phyloP scores from a whole-genome alignment of 2,797 vertebrate genomes.

The Mus minutoides region DNA sequence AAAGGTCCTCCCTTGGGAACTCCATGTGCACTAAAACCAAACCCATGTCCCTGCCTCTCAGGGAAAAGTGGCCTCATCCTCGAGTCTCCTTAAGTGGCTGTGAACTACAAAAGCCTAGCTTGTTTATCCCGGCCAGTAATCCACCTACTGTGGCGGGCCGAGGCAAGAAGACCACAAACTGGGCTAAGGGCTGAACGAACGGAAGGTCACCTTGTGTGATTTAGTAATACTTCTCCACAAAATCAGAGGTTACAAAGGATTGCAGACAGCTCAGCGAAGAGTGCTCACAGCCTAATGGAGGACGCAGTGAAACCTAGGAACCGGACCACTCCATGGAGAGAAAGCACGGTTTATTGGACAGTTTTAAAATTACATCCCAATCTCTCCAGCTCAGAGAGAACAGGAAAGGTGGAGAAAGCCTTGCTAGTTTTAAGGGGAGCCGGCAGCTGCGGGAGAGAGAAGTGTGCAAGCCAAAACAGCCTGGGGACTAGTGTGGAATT shows the following conservation, averaged over 20 bases:
- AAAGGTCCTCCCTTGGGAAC: background rate
- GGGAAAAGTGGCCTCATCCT: background rate
- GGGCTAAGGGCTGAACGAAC: no score
- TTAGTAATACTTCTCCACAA: background rate
- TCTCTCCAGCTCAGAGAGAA: background rate
- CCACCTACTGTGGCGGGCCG: background rate
- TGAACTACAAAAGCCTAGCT: background rate
- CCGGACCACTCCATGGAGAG: no score
- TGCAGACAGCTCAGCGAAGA: background rate
- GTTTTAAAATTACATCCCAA: background rate
- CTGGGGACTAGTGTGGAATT: background rate
- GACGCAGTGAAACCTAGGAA: no score
- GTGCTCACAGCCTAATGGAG: background rate
- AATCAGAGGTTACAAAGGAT: background rate
- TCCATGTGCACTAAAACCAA: background rate
- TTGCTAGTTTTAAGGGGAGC: background rate
- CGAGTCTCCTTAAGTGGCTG: background rate
- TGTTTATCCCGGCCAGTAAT: background rate
- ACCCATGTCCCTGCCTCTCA: background rate
- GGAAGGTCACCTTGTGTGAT: no score
- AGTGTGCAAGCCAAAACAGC: background rate
- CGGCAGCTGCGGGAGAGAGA: background rate
- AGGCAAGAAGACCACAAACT: background rate
- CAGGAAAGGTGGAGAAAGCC: background rate
- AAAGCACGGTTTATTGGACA: background rate